Percentiles rank a stretch among this genome's conserved stretches.
These are phyloP conservation scores for Phortica okadai DNA, from an alignment of 2,888 invertebrate species.

Conservation along the genomic window DNA sequence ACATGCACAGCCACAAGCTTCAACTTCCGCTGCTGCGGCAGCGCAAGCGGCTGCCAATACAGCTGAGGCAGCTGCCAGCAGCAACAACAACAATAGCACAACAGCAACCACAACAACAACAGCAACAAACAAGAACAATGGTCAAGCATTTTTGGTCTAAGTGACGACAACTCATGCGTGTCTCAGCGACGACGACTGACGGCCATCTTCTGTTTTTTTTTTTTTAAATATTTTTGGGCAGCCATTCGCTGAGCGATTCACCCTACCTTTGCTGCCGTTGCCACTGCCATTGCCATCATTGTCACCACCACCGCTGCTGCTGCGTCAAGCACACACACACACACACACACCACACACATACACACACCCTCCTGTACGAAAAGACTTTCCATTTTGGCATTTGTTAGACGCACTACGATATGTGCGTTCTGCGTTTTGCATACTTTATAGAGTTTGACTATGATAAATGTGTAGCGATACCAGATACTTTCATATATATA, in stretches of 20 bases:
- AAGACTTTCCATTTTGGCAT: slow-evolving; percentile 27
- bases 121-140: slow-evolving; percentile 60
- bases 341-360: background rate
- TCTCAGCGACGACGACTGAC: slow-evolving; percentile 16
- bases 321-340: background rate
- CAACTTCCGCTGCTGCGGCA: slow-evolving; percentile 65
- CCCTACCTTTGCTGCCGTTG: background rate
- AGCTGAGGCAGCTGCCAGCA: slow-evolving; percentile 46
- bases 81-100: slow-evolving; percentile 50
- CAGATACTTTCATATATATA: slow-evolving; percentile 12
- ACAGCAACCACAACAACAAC: slow-evolving; percentile 50
- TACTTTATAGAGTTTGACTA: slow-evolving; percentile 35
- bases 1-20: slow-evolving; percentile 50
- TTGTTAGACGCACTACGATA: background rate
- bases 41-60: slow-evolving; percentile 37
- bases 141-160: slow-evolving; percentile 76
- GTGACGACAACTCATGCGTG: slow-evolving; percentile 25
- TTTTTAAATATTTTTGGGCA: background rate
- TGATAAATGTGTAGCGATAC: background rate
- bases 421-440: background rate
- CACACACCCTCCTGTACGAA: slow-evolving; percentile 24
- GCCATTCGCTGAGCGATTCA: slow-evolving; percentile 17
- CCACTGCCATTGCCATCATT: background rate
- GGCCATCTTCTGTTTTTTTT: background rate
- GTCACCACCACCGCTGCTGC: background rate